Conservation (phyloP, 2,888 invertebrate genomes). For the Watsonalla cultraria region DNA sequence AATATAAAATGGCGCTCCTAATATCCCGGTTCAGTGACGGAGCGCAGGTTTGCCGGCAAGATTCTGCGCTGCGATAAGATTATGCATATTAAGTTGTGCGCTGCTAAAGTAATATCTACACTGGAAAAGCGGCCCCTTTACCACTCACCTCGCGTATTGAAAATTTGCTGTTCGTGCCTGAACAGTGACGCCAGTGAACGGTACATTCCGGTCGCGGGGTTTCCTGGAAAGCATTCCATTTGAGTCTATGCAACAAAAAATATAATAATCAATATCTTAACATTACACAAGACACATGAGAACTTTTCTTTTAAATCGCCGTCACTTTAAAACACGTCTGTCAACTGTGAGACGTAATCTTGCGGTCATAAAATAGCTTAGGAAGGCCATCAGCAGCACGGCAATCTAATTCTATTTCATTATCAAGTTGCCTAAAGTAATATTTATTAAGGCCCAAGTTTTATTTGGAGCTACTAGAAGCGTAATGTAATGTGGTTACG, state of each 20-base stretch:
- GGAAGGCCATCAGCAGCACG: conserved; percentile 27
- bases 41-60: conserved; percentile 67
- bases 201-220: conserved; percentile 36
- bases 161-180: conserved; percentile 60
- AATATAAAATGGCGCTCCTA: conserved; percentile 79
- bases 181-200: conserved; percentile 48
- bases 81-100: conserved; percentile 78
- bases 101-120: conserved; percentile 74
- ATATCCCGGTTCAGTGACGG: conserved; percentile 75
- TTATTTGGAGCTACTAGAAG: conserved; percentile 51
- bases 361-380: conserved; percentile 25
- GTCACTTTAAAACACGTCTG: conserved; percentile 6
- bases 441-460: conserved; percentile 54
- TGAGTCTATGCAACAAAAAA: conserved; percentile 8
- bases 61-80: conserved; percentile 76
- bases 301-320: conserved; percentile 5
- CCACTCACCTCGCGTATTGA: conserved; percentile 48
- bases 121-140: conserved; percentile 66
- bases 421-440: conserved; percentile 45
- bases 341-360: not conserved
- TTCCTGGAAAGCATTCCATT: conserved; percentile 53
- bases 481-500: conserved; percentile 61
- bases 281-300: conserved; percentile 8
- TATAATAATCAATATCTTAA: no score
- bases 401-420: conserved; percentile 40